Conservation (phyloP, 53 echinoderm and acorn worm species). For the Pentamera pediparva region DNA sequence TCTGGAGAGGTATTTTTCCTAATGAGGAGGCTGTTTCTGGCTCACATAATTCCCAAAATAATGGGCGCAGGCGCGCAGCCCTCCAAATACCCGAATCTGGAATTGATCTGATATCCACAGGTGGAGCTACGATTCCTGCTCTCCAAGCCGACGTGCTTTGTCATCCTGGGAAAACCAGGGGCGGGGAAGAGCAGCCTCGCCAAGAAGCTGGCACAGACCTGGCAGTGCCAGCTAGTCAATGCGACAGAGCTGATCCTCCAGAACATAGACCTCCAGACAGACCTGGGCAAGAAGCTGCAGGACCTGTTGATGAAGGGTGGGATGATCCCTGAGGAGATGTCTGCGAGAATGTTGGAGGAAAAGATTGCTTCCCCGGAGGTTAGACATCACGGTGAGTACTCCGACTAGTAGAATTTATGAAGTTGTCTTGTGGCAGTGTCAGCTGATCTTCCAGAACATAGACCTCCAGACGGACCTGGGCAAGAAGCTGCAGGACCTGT, state of each 20-base stretch:
- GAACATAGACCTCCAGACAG: constrained; percentile 85
- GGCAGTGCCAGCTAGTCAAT: constrained; percentile 91
- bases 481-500: too few species aligned
- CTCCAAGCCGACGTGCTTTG: constrained; percentile 97
- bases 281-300: constrained; percentile 61
- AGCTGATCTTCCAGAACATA: too few species aligned
- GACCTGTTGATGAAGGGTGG: constrained; percentile 87
- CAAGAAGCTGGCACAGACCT: constrained; percentile 78
- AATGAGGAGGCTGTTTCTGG: too few species aligned
- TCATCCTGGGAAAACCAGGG: constrained; percentile 90
- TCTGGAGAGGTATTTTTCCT: too few species aligned
- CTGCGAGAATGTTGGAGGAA: constrained; percentile 82
- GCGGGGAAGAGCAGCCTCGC: constrained; percentile 86
- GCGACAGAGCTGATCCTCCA: constrained; percentile 90
- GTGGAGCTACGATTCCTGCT: constrained; percentile 88
- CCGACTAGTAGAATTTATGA: too few species aligned
- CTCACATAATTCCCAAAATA: too few species aligned
- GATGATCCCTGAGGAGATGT: constrained; percentile 85
- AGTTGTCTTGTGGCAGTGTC: too few species aligned
- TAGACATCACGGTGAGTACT: constrained; percentile 87
- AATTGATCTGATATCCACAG: too few species aligned
- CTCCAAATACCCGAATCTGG: too few species aligned
- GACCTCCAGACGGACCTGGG: too few species aligned
- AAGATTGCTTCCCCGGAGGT: constrained; percentile 96
- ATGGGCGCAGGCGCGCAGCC: too few species aligned